Conservation (phyloP, 2,113 vertebrate species). For the Triplophysa dalaica region DNA sequence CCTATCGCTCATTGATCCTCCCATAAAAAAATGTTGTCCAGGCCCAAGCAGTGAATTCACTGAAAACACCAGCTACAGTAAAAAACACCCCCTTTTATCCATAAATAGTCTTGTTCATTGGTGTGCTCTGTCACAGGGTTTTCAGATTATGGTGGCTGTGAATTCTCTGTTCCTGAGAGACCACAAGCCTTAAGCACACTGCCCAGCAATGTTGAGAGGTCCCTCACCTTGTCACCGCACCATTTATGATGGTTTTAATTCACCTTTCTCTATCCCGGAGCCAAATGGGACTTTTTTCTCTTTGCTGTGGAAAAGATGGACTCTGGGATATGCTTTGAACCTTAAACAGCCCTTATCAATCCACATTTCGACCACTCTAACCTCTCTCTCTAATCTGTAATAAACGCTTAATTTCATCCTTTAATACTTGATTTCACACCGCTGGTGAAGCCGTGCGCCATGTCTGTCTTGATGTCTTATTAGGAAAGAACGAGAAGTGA, state of each 20-base stretch:
- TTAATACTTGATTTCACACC: conserved; percentile 35
- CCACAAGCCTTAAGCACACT: conserved; percentile 63
- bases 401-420: conserved; percentile 55
- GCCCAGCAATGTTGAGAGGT: conserved; percentile 66
- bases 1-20: no score
- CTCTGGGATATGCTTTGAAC: conserved; percentile 60
- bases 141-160: conserved; percentile 52
- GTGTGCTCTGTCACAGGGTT: conserved; percentile 58
- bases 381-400: conserved; percentile 43
- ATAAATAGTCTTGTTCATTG: conserved; percentile 51
- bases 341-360: conserved; percentile 39
- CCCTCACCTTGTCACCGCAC: conserved; percentile 64
- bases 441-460: conserved; percentile 23
- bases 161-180: conserved; percentile 68
- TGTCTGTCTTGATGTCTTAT: conserved; percentile 46
- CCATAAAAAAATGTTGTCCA: no score
- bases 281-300: conserved; percentile 56
- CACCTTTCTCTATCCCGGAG: conserved; percentile 62
- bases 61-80: not conserved
- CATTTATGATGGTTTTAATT: conserved; percentile 70
- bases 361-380: conserved; percentile 43
- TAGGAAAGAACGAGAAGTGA: conserved; percentile 42
- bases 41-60: no score
- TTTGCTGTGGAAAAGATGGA: conserved; percentile 52
- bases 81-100: not conserved